These are phyloP conservation scores for Sisor rabdophorus DNA, from an alignment of 2,113 vertebrate species.

Conservation along the genomic window DNA sequence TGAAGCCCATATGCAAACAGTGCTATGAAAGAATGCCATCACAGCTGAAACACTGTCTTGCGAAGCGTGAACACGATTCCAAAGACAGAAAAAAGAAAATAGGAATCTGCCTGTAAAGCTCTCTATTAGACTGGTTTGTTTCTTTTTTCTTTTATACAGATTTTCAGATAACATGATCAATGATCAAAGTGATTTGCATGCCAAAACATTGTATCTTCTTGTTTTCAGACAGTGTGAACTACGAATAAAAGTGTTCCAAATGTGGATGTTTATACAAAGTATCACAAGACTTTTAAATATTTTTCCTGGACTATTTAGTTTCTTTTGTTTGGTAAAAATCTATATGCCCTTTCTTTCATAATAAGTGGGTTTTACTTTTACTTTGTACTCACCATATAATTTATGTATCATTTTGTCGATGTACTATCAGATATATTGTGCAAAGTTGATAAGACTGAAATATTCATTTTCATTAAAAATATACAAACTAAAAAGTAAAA, in stretches of 20 bases:
- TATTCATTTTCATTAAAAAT: neutral
- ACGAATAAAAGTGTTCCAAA: neutral
- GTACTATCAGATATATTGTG: neutral
- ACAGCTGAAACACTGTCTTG: constrained; percentile 90
- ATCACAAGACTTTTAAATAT: neutral
- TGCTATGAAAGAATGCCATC: constrained; percentile 96
- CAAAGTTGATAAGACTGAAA: no score
- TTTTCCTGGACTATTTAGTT: neutral
- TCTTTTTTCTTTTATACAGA: neutral
- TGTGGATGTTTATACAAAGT: neutral
- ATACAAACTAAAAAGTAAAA: neutral
- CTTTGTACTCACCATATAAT: neutral
- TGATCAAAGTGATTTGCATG: neutral
- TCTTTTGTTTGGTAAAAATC: neutral
- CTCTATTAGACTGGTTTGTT: neutral
- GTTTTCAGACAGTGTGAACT: neutral
- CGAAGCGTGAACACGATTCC: constrained; percentile 84
- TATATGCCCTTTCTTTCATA: no score
- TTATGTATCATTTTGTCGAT: neutral
- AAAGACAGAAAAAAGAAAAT: constrained; percentile 95
- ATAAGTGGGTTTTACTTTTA: neutral
- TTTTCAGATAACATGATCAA: neutral
- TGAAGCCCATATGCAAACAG: constrained; percentile 97
- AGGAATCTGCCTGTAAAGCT: constrained; percentile 86
- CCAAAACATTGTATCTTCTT: neutral